These are phyloP conservation scores for Marmota flaviventris DNA, from an alignment of 2,113 vertebrate species.

Conservation along the genomic window DNA sequence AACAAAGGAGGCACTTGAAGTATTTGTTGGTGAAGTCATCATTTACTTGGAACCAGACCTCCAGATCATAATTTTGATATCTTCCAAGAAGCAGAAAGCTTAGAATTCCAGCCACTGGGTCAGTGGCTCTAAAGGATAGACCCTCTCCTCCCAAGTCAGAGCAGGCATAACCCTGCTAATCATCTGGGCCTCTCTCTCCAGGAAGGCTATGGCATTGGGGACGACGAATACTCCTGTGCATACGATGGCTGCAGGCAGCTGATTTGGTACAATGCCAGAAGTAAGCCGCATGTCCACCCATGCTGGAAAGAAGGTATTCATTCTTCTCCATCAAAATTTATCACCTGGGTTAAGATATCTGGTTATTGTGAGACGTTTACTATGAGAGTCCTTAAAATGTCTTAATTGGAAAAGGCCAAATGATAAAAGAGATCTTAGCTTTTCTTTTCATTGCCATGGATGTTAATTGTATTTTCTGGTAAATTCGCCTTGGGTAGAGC, in stretches of 20 bases:
- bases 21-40: not conserved
- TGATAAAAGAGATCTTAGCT: not conserved
- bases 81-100: not conserved
- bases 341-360: not conserved
- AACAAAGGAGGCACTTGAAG: not conserved
- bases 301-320: conserved; percentile 99
- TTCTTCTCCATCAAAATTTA: not conserved
- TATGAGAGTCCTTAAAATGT: conserved; percentile 28
- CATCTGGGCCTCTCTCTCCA: conserved; percentile 77
- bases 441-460: not conserved
- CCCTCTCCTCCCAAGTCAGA: not conserved
- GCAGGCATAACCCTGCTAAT: conserved; percentile 48
- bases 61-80: conserved; percentile 8
- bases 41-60: not conserved
- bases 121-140: not conserved
- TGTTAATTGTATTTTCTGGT: not conserved
- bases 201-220: conserved; percentile 99
- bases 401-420: conserved; percentile 15
- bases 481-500: conserved; percentile 9
- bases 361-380: not conserved
- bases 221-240: conserved; percentile 98
- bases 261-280: conserved; percentile 99
- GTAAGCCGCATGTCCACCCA: conserved; percentile 97
- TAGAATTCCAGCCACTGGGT: conserved; percentile 11
- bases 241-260: conserved; percentile 99